Evolutionary conservation across 2,888 invertebrate species (phyloP), one percentile per base, ranked within the genome.

Genomic region (Hydrotaea cyrtoneurina): DNA sequence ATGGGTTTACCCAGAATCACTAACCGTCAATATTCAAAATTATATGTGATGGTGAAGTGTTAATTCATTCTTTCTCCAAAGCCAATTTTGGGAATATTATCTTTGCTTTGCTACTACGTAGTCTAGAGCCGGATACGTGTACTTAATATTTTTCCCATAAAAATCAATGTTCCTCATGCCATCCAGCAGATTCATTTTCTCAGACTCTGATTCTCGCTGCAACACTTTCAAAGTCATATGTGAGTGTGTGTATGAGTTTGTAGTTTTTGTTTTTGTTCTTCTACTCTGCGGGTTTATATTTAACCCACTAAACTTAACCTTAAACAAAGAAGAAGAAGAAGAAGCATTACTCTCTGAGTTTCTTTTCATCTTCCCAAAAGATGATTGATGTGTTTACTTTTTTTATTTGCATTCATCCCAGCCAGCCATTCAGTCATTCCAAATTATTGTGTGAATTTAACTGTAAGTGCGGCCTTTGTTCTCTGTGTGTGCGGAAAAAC

Each of bases 271-370:
- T 53, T 2, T 57, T 57, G 26, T 26, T 19, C 5, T 59, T 26
- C 23, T 21, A 66, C 23, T 69, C 23, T 69, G 2, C 23, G 64
- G 74, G 55, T 66, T 64, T 73, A 76, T 78, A 78, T 78, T 74
- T 84, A 84, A 84, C 84, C 84, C 73, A 84, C 78, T 84, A 84
- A 84, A 84, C 84, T 84, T 78, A 81, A 84, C 81, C 84, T 84
- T 76, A 75, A 80, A 80, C 74, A 19, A 55, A 76, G 72, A 75
- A 80, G 77, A 77, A 64, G 72, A 75, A 2, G 39, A 8, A 39
- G 11, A 11, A 39, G 3, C 43, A 43, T 59, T 59, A 26, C 23
- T 15, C 69, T 46, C 23, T 21, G 46, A 13, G 13, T 39, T 39
- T 39, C 39, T 69, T 23, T 69, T 21, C 69, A 66, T 66, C 46